Percentiles rank a stretch among this genome's conserved stretches.
Conservation (phyloP, 2,797 vertebrate species). For the Epinephelus malabaricus region DNA sequence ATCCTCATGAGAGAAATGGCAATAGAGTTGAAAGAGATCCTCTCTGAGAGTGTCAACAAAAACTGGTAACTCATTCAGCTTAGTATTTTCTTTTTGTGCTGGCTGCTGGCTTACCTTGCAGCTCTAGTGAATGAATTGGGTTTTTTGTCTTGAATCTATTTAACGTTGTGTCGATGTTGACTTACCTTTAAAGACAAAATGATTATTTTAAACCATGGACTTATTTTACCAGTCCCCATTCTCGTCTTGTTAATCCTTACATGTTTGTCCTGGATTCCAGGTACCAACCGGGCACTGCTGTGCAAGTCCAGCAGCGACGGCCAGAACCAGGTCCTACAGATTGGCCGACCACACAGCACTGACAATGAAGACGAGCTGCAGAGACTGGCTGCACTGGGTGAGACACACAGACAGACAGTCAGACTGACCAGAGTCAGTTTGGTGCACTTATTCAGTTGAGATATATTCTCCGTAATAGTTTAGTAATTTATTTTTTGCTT, state of each 20-base stretch:
- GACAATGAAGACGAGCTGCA: slow-evolving; percentile 97
- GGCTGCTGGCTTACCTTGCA: neutral
- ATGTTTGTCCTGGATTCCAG: slow-evolving; percentile 76
- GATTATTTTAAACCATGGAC: neutral
- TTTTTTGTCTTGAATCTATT: neutral
- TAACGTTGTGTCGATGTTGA: neutral
- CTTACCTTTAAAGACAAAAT: neutral
- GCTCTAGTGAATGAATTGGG: neutral
- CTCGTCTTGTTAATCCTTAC: neutral
- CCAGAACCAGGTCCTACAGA: slow-evolving; percentile 95
- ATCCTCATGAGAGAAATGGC: neutral
- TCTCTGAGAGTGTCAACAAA: neutral
- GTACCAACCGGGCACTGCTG: slow-evolving; percentile 94
- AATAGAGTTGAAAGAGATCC: neutral
- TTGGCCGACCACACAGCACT: slow-evolving; percentile 92
- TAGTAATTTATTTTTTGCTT: neutral
- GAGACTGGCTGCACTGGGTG: slow-evolving; percentile 93
- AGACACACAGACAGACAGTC: slow-evolving; percentile 50
- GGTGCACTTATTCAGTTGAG: neutral
- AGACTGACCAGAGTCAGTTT: neutral
- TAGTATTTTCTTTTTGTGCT: too few relatives aligned
- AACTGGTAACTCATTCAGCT: neutral
- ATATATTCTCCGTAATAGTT: neutral
- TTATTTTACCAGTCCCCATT: neutral
- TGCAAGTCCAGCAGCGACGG: slow-evolving; percentile 96